Evolutionary conservation across 2,797 vertebrate genomes (phyloP), one percentile per base, ranked within the genome.

Genomic region (Erpetoichthys calabaricus): DNA sequence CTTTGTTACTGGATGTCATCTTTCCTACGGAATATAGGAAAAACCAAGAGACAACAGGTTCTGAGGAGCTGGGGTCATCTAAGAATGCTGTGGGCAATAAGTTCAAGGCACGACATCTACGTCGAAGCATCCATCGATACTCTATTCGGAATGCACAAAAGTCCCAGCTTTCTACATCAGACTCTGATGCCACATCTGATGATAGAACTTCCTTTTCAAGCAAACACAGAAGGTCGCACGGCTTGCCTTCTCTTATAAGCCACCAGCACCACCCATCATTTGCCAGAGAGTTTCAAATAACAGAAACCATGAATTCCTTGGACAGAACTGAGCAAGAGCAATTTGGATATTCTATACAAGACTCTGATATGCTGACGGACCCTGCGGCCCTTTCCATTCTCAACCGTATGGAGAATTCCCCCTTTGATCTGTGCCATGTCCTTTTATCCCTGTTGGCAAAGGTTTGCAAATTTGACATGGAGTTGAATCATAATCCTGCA

Each of bases 401-500:
- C 64, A 89, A 81, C 71, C 85, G 72, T 59, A 72, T 73, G 73
- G 83, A 89, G 67, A 94, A 94, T 67, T 95, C 96, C 1, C 90
- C 95, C 5, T 98, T 99, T 70, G 91, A 97, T 57, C 86, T 99
- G 60, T 97, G 96, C 70, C 85, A 76, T 45, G 89, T 99, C 60
- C 78, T 99, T 57, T 75, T 99, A 42, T 97, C 92, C 5, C 80
- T 98, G 46, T 70, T 99, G 60, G 91, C 97, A 74, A 99, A 99
- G 63, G 89, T 99, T 56, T 98, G 91, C 62, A 92, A 88, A 64
- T 93, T 97, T 70, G 94, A 99, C 80, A 83, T 87, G 78, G 72
- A 75, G 70, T 82, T 94, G 61, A 97, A 88, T 76, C 90, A 89
- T 73, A 91, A 80, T 68, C 91, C 91, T 6, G 78, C 84, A 54